Evolutionary conservation across 2,113 vertebrate genomes (phyloP).

Genomic region (Macrotus californicus): DNA sequence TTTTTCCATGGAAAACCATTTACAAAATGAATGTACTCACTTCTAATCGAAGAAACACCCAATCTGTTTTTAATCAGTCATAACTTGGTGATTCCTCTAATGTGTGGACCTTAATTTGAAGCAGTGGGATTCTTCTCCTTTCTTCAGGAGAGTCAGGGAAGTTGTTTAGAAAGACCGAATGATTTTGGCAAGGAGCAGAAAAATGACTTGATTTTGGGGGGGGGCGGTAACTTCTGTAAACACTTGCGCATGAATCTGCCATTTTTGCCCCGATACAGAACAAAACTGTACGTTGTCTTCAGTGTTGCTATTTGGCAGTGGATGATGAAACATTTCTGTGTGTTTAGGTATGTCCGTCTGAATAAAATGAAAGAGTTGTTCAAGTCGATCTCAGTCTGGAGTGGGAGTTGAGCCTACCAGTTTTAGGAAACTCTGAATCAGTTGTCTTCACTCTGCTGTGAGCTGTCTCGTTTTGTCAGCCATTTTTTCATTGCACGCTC

Average conservation of each 20-base stretch:
- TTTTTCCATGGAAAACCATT: background rate
- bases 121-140: conserved; percentile 15
- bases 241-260: background rate
- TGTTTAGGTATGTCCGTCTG: background rate
- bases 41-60: background rate
- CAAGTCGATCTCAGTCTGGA: background rate
- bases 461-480: background rate
- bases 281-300: conserved; percentile 1
- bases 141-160: background rate
- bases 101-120: conserved; percentile 23
- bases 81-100: conserved; percentile 1
- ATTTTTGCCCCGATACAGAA: background rate
- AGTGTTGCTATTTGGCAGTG: background rate
- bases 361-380: conserved; percentile 5
- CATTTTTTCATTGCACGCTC: background rate
- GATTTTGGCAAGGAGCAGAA: background rate
- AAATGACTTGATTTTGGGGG: background rate
- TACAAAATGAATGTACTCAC: background rate
- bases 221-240: background rate
- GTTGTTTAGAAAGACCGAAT: background rate
- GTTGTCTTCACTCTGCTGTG: background rate
- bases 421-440: background rate
- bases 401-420: background rate
- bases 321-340: background rate
- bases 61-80: conserved; percentile 33